Evolutionary conservation across 2,888 invertebrate genomes (phyloP).

Genomic region (Gisinianus flammeolus): DNA sequence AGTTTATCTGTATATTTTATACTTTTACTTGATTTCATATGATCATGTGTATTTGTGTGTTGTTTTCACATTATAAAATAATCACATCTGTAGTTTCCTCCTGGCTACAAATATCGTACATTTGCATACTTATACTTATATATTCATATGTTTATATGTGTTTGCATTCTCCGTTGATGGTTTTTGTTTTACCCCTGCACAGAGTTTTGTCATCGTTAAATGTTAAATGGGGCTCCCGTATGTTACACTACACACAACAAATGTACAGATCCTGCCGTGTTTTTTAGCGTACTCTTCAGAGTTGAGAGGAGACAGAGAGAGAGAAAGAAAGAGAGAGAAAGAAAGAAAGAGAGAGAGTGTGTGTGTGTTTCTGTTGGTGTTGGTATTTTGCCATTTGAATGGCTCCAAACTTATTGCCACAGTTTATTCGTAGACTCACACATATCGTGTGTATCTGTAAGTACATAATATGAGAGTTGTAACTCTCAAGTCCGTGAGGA

Average conservation of each 20-base stretch:
- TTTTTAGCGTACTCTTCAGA: neutral
- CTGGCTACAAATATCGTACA: too few species aligned
- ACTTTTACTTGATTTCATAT: too few species aligned
- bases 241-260: neutral
- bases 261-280: neutral
- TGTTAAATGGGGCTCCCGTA: constrained; percentile 4
- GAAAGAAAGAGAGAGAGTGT: neutral
- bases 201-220: constrained; percentile 6
- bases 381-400: too few species aligned
- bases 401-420: neutral
- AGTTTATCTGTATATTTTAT: too few species aligned
- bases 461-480: neutral
- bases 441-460: neutral
- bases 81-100: too few species aligned
- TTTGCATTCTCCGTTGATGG: too few species aligned
- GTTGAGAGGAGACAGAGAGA: neutral
- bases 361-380: too few species aligned
- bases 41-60: too few species aligned
- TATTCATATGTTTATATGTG: too few species aligned
- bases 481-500: constrained; percentile 27
- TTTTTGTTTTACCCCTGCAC: too few species aligned
- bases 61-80: too few species aligned
- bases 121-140: too few species aligned
- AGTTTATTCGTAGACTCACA: neutral
- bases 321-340: neutral